Evolutionary conservation across 2,888 invertebrate species (phyloP).

Genomic region (Drosophila limbata): DNA sequence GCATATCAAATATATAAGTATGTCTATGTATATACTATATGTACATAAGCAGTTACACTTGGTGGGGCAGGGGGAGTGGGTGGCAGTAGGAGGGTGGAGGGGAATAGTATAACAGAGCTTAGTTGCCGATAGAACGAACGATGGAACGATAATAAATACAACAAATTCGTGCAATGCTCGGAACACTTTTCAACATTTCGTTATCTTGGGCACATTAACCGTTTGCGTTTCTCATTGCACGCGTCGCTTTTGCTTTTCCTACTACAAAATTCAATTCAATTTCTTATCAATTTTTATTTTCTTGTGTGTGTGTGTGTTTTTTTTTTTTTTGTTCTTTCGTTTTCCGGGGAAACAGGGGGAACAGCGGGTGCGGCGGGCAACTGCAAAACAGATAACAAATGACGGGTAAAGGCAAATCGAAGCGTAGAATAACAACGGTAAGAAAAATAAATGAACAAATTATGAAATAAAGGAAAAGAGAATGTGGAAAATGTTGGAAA

Average conservation of each 20-base stretch:
- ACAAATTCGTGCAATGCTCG: constrained; percentile 30
- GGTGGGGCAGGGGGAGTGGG: neutral
- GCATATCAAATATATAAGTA: constrained; percentile 21
- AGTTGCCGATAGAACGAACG: constrained; percentile 23
- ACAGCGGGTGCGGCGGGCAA: neutral
- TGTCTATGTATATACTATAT: neutral
- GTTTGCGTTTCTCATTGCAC: constrained; percentile 56
- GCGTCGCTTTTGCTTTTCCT: constrained; percentile 40
- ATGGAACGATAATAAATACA: constrained; percentile 43
- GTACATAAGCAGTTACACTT: neutral
- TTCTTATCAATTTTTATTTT: constrained; percentile 55
- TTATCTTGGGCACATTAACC: constrained; percentile 58
- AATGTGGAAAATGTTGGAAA: constrained; percentile 9
- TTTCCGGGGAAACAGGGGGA: neutral
- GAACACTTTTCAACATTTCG: constrained; percentile 40
- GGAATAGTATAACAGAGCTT: constrained; percentile 9
- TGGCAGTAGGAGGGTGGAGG: neutral
- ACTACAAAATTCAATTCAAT: constrained; percentile 58
- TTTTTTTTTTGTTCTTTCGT: constrained; percentile 9
- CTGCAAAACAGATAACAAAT: constrained; percentile 62
- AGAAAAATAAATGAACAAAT: constrained; percentile 23
- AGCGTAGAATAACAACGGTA: constrained; percentile 65
- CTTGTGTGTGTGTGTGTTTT: neutral
- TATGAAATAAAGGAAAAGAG: constrained; percentile 11
- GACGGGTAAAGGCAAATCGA: constrained; percentile 61